Conservation (phyloP, 2,113 vertebrate species). For the Ascaphus truei region DNA sequence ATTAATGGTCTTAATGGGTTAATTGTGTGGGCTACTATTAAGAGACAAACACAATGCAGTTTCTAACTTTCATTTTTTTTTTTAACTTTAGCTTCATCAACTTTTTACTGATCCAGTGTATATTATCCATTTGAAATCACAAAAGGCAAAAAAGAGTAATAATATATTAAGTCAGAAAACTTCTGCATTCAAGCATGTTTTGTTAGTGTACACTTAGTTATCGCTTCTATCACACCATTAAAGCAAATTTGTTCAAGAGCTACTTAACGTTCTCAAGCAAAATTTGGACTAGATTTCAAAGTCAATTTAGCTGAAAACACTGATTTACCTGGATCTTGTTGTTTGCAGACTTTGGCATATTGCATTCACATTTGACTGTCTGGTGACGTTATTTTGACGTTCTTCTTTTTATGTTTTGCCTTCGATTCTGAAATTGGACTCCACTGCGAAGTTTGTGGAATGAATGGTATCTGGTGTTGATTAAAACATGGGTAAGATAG, state of each 20-base stretch:
- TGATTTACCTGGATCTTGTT: slow-evolving; percentile 9
- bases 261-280: slow-evolving; percentile 16
- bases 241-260: slow-evolving; percentile 6
- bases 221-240: slow-evolving; percentile 5
- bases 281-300: background rate
- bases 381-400: slow-evolving; percentile 18
- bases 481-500: slow-evolving; percentile 3
- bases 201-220: too few relatives aligned
- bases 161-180: too few relatives aligned
- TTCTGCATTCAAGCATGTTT: too few relatives aligned
- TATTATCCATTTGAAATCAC: too few relatives aligned
- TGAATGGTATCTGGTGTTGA: slow-evolving; percentile 15
- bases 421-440: slow-evolving; percentile 14
- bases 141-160: too few relatives aligned
- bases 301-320: background rate
- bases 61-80: too few relatives aligned
- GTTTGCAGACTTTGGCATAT: slow-evolving; percentile 5
- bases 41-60: too few relatives aligned
- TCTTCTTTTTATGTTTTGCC: slow-evolving; percentile 22
- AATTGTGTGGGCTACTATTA: too few relatives aligned
- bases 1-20: too few relatives aligned
- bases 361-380: background rate
- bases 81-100: too few relatives aligned
- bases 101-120: too few relatives aligned
- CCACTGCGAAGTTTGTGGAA: slow-evolving; percentile 10